Percentiles rank a stretch among this genome's conserved stretches.
phyloP scores from a whole-genome alignment of 1,140 invertebrate genomes.

The Lepidurus packardi region DNA sequence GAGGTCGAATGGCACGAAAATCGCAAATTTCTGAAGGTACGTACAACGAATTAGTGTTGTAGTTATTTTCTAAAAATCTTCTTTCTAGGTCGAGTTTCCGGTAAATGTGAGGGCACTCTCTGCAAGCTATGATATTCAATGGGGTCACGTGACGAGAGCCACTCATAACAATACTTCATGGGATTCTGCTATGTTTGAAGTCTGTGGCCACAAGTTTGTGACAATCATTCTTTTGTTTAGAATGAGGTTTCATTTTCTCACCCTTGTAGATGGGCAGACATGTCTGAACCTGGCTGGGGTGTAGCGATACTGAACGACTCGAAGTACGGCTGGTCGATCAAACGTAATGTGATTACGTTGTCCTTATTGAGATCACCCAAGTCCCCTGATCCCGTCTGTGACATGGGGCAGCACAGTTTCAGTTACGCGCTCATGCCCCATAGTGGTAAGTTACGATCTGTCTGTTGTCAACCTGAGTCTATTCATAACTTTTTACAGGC shows the following conservation, averaged over 20 bases:
- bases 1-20: conserved; percentile 51
- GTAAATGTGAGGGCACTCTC: conserved; percentile 44
- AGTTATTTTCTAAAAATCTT: background rate
- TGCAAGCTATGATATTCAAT: conserved; percentile 52
- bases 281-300: conserved; percentile 50
- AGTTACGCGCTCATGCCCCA: conserved; percentile 52
- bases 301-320: conserved; percentile 52
- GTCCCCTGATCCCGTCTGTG: conserved; percentile 49
- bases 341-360: conserved; percentile 46
- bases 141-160: conserved; percentile 48
- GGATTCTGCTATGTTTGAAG: conserved; percentile 53
- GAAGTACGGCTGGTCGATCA: conserved; percentile 51
- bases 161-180: conserved; percentile 53
- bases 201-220: conserved; percentile 48
- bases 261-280: conserved; percentile 49
- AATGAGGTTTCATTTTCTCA: background rate
- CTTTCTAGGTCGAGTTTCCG: conserved; percentile 47
- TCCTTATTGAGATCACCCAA: conserved; percentile 51
- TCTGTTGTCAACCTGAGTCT: background rate
- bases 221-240: background rate
- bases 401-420: conserved; percentile 50
- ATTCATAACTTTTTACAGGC: conserved; percentile 8
- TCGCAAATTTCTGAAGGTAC: conserved; percentile 51
- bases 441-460: conserved; percentile 42
- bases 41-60: background rate